A percentile compares a stretch with the other conserved stretches of the same genome.
Conservation (phyloP, 2,797 vertebrate genomes). For the Xiphophorus birchmanni region DNA sequence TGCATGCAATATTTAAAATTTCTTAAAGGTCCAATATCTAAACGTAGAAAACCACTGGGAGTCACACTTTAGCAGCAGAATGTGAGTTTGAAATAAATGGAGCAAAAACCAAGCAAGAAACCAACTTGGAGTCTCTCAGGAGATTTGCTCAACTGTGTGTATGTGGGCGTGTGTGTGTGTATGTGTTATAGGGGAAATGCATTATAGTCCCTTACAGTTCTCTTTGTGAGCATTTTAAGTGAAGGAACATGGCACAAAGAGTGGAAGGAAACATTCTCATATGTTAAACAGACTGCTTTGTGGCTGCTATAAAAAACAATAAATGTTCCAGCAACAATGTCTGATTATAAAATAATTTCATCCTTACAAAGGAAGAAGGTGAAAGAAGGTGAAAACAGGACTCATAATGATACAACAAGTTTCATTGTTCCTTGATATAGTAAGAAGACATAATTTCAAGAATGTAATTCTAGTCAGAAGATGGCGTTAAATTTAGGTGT, state of each 20-base stretch:
- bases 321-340: too few relatives aligned
- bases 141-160: not conserved
- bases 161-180: too few relatives aligned
- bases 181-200: not conserved
- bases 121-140: not conserved
- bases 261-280: not conserved
- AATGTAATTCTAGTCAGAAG: too few relatives aligned
- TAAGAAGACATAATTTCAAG: not conserved
- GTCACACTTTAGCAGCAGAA: not conserved
- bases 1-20: not conserved
- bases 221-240: not conserved
- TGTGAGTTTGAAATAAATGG: not conserved
- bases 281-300: not conserved
- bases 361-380: not conserved
- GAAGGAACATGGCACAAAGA: not conserved
- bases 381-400: not conserved
- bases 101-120: conserved; percentile 3
- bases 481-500: too few relatives aligned
- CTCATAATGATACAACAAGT: not conserved
- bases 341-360: not conserved
- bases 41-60: not conserved
- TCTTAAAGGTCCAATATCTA: not conserved
- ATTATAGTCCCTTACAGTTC: not conserved
- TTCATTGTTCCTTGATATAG: not conserved
- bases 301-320: not conserved